A percentile compares a stretch with the other conserved stretches of the same genome.
phyloP scores from a whole-genome alignment of 2,888 invertebrate species.

The Seira musarum region DNA sequence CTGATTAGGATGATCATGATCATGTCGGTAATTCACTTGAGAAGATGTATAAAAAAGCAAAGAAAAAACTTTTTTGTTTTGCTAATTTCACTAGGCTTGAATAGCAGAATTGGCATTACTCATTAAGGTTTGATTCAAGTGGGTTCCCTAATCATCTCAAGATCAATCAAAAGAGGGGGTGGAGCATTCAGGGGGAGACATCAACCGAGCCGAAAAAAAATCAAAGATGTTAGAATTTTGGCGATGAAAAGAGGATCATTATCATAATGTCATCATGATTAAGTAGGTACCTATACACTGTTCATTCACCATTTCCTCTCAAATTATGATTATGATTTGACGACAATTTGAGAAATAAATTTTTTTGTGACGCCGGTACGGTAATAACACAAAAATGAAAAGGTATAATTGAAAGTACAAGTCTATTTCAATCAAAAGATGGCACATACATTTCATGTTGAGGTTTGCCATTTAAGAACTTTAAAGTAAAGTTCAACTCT shows the following conservation, averaged over 20 bases:
- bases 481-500: no score
- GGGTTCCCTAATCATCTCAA: background rate
- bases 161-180: background rate
- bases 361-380: no score
- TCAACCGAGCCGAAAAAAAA: no score
- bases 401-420: no score
- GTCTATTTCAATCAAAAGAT: no score
- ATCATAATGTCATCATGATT: background rate
- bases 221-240: no score
- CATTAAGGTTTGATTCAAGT: background rate
- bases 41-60: background rate
- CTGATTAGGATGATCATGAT: background rate
- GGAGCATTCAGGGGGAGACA: background rate
- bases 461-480: no score
- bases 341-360: no score
- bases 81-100: background rate
- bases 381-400: no score
- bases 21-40: constrained; percentile 40
- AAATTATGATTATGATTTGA: no score
- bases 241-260: background rate
- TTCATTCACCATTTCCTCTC: no score
- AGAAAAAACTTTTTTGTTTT: background rate
- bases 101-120: background rate
- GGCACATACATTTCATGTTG: no score
- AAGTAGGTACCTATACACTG: background rate